Percentiles rank a stretch among this genome's conserved stretches.
Conservation (phyloP, 2,113 vertebrate genomes). For the Zosterops japonicus region DNA sequence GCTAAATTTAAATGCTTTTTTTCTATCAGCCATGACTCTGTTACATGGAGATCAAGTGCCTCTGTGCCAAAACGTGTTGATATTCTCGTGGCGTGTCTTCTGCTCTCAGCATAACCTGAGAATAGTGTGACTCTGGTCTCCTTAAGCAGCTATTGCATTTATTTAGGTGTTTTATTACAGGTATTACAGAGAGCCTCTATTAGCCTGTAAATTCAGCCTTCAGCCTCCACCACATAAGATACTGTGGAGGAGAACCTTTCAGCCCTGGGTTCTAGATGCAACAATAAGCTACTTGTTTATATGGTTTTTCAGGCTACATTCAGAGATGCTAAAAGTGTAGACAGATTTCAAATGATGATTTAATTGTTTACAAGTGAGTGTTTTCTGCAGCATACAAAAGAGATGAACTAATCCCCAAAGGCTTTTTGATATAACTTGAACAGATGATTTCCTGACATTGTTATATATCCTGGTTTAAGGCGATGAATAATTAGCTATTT, state of each 20-base stretch:
- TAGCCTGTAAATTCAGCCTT: background rate
- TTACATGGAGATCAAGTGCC: background rate
- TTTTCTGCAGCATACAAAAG: slow-evolving; percentile 56
- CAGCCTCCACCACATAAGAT: background rate
- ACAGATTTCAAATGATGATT: slow-evolving; percentile 67
- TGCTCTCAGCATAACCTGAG: background rate
- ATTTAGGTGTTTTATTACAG: background rate
- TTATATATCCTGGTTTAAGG: slow-evolving; percentile 71
- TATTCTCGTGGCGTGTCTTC: background rate
- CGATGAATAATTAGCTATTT: slow-evolving; percentile 71
- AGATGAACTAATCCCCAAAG: slow-evolving; percentile 51
- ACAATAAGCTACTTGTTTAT: background rate
- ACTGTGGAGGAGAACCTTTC: background rate
- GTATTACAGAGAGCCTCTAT: background rate
- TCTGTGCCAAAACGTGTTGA: background rate
- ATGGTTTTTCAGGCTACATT: background rate
- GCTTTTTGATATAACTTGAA: slow-evolving; percentile 59
- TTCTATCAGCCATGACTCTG: background rate
- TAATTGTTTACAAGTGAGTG: slow-evolving; percentile 72
- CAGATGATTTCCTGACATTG: slow-evolving; percentile 66
- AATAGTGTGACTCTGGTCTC: background rate
- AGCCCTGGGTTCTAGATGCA: background rate
- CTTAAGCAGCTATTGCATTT: background rate
- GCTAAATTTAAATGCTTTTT: background rate
- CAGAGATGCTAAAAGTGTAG: slow-evolving; percentile 16